Evolutionary conservation across 2,113 vertebrate species (phyloP).

Genomic region (Hiodon tergisus): DNA sequence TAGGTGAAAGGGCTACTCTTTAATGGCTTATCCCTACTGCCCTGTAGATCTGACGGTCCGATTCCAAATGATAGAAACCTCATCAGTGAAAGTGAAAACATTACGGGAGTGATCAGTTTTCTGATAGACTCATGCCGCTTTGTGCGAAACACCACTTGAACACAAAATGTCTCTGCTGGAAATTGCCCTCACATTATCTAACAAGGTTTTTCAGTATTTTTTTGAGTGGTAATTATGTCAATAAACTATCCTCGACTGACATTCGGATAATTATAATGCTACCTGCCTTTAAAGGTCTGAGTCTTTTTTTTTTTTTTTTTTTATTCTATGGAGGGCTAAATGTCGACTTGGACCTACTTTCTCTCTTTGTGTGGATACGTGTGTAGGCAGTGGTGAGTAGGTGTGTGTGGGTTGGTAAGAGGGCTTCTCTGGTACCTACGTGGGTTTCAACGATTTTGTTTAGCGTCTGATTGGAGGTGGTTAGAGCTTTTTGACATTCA

Average conservation of each 20-base stretch:
- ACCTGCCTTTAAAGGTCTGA: too few relatives aligned
- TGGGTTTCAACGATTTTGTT: constrained; percentile 17
- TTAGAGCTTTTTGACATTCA: constrained; percentile 44
- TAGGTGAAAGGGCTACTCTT: too few relatives aligned
- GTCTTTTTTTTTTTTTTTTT: not conserved
- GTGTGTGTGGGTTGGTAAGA: constrained; percentile 33
- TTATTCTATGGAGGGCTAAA: not conserved
- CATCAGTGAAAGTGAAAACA: too few relatives aligned
- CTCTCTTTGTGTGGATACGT: not conserved
- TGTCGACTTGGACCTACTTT: constrained; percentile 19
- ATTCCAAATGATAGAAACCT: too few relatives aligned
- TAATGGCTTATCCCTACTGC: too few relatives aligned
- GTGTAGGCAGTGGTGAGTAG: constrained; percentile 38
- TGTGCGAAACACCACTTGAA: too few relatives aligned
- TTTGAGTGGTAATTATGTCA: constrained; percentile 18
- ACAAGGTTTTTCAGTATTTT: constrained; percentile 1
- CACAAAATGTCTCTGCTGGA: not conserved
- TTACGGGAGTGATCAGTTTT: too few relatives aligned
- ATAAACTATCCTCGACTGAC: not conserved
- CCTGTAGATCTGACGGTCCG: too few relatives aligned
- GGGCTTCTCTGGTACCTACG: constrained; percentile 12
- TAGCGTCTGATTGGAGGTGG: constrained; percentile 37
- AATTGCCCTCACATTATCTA: not conserved
- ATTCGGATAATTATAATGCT: too few relatives aligned
- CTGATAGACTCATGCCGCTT: too few relatives aligned